Conservation (phyloP, 2,888 invertebrate species). For the Exocentrus adspersus region DNA sequence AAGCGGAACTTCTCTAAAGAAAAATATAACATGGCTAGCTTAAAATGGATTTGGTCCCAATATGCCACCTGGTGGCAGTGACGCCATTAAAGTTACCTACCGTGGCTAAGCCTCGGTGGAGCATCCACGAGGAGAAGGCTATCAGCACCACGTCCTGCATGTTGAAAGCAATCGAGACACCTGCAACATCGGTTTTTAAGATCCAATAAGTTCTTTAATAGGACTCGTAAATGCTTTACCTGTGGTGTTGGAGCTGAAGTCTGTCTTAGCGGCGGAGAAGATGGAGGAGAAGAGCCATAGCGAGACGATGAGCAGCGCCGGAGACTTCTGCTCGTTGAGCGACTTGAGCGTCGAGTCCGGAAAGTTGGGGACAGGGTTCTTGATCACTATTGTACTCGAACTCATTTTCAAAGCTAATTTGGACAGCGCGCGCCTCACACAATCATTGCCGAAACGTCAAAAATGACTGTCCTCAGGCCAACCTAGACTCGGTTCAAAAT, state of each 20-base stretch:
- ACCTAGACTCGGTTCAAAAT: slow-evolving; percentile 20
- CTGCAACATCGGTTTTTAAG: slow-evolving; percentile 45
- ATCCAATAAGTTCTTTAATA: too few relatives aligned
- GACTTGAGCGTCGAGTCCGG: slow-evolving; percentile 25
- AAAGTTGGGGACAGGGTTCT: slow-evolving; percentile 41
- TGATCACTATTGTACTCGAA: slow-evolving; percentile 52
- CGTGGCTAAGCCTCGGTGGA: slow-evolving; percentile 52
- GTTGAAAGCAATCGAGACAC: slow-evolving; percentile 52
- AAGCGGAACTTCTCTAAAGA: slow-evolving; percentile 46
- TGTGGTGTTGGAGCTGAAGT: slow-evolving; percentile 52
- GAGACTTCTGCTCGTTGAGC: slow-evolving; percentile 35
- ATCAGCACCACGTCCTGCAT: slow-evolving; percentile 54
- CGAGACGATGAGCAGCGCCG: slow-evolving; percentile 42
- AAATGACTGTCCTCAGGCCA: slow-evolving; percentile 13
- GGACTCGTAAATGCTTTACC: too few relatives aligned
- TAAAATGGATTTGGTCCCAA: neutral
- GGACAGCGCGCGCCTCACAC: neutral
- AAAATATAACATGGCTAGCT: neutral
- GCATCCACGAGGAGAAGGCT: slow-evolving; percentile 51
- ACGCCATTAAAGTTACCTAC: too few relatives aligned
- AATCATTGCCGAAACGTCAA: slow-evolving; percentile 27
- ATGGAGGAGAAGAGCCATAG: slow-evolving; percentile 55
- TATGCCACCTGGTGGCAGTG: neutral
- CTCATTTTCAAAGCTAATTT: slow-evolving; percentile 46
- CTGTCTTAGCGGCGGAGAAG: slow-evolving; percentile 52